phyloP scores from a whole-genome alignment of 2,113 vertebrate species.

The Oncorhynchus gorbuscha region DNA sequence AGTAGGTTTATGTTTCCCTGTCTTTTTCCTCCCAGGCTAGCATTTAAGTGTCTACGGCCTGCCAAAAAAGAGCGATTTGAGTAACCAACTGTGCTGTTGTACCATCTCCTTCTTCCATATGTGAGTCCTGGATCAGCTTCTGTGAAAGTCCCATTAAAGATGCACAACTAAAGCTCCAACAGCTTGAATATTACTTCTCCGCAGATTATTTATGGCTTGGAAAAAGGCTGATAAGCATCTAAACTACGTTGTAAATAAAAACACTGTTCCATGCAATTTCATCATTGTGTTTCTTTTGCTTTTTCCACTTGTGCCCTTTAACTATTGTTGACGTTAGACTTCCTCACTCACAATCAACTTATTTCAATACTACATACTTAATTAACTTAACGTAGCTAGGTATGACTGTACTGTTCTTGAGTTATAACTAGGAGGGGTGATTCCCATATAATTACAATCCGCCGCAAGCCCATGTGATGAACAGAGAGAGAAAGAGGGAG shows the following conservation, averaged over 20 bases:
- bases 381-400: constrained; percentile 5
- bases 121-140: constrained; percentile 77
- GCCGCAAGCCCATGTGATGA: not conserved
- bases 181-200: constrained; percentile 83
- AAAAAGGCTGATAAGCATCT: constrained; percentile 74
- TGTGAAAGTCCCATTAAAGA: constrained; percentile 83
- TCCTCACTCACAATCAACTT: not conserved
- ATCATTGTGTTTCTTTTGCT: constrained; percentile 26
- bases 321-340: not conserved
- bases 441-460: constrained; percentile 1
- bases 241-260: constrained; percentile 69
- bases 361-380: not conserved
- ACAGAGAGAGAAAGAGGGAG: not conserved
- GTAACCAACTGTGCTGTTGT: constrained; percentile 75
- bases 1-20: constrained; percentile 77
- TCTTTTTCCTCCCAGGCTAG: constrained; percentile 73
- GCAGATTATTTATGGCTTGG: constrained; percentile 81
- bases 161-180: constrained; percentile 82
- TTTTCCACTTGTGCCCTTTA: not conserved
- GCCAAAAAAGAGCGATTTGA: constrained; percentile 66
- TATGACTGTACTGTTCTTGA: constrained; percentile 15
- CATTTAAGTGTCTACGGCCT: constrained; percentile 77
- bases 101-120: constrained; percentile 73
- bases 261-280: constrained; percentile 67
- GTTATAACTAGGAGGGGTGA: constrained; percentile 19